Base-by-base conservation (phyloP, 2,113 vertebrate genomes). In the Eudyptes chrysolophus region DNA sequence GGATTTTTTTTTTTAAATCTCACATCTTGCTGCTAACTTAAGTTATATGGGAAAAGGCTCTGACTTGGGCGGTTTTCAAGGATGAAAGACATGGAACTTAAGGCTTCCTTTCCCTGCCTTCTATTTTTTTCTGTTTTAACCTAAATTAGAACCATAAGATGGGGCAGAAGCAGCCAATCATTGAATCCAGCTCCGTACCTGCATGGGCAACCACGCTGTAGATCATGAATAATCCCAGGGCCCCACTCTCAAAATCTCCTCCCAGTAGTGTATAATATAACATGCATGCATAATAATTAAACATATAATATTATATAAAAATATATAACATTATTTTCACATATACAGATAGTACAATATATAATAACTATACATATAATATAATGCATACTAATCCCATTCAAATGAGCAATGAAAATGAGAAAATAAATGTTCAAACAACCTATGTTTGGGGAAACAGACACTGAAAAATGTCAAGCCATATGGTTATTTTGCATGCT, bases 261-360 rank as follows among this genome's bases (percentile, higher is more conserved):
- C 10, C 36, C 25, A 34, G 24, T 16, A 58, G 24, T 38, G 3
- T 8, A 49, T 18, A 48, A 46, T 13, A 36, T 14, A 71, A 81
- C 25, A 69, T 1, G 8, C 0, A 74, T 16, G 6, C 2, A n/a
- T n/a, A 20, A 54, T 17, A 42, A 9, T 52, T 36, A 29, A 61
- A 6, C 13, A 32, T 12, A 21, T 14, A 36, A 46, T 46, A 49
- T 42, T 26, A 8, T 30, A 57, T 36, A 20, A 24, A 16, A 11
- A 38, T 30, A 13, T 14, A 36, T 46, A 40, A 34, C 19, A 62
- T 30, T 62, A 48, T 77, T 68, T 72, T 81, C 19, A n/a, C 6
- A 27, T 48, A 48, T 21, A 2, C 5, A 36, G 21, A 30, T 20
- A 36, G 6, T 34, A 16, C 2, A 3, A 42, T 26, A 25, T 13